phyloP scores from a whole-genome alignment of 2,797 vertebrate species.

The Nannoperca obscura region DNA sequence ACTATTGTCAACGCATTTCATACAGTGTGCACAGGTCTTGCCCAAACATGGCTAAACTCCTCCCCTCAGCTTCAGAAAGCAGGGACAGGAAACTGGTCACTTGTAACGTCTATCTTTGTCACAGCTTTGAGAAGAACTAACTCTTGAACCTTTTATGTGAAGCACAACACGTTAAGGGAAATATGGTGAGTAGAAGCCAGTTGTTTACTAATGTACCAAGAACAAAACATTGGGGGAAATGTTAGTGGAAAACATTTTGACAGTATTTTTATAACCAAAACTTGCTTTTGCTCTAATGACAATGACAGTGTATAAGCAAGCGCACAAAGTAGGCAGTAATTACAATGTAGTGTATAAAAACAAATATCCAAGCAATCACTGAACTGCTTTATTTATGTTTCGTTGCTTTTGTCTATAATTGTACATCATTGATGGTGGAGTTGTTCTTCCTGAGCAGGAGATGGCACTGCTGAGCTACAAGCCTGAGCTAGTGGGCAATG shows the following conservation, averaged over 20 bases:
- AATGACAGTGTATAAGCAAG: not conserved
- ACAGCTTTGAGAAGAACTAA: accelerated
- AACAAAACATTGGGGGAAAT: not conserved
- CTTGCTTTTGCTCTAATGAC: not conserved
- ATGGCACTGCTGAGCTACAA: slow-evolving; percentile 51
- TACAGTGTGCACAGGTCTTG: not conserved
- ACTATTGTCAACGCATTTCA: not conserved
- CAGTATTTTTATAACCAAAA: not conserved
- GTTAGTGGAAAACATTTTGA: not conserved
- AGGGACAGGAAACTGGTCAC: not conserved
- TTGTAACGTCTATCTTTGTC: accelerated
- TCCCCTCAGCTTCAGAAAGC: accelerated
- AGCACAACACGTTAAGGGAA: accelerated
- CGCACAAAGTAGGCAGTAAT: not conserved
- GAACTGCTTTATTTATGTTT: not conserved
- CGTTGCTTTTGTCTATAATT: accelerated
- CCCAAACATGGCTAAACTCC: not conserved
- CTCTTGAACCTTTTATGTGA: not conserved
- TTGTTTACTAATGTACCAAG: not conserved
- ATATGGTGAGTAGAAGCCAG: slow-evolving; percentile 34
- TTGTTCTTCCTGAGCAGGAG: slow-evolving; percentile 21
- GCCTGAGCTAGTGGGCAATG: not conserved
- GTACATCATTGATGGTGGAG: not conserved
- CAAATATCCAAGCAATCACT: not conserved
- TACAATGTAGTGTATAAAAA: not conserved